phyloP scores from a whole-genome alignment of 2,888 invertebrate genomes.

The Acronicta leporina region DNA sequence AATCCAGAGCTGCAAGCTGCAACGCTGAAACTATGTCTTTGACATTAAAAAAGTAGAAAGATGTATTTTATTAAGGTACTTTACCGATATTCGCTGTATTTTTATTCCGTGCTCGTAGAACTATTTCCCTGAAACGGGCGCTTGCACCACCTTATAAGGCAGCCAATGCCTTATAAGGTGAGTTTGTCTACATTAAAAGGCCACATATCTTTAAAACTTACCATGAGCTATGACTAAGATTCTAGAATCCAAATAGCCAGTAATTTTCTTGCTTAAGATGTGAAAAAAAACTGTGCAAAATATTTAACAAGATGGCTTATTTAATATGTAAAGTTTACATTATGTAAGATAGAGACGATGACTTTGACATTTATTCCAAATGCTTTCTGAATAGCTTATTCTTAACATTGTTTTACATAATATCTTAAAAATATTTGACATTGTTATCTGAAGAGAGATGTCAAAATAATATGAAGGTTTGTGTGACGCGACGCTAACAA shows the following conservation, averaged over 20 bases:
- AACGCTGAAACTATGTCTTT: background rate
- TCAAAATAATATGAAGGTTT: conserved; percentile 63
- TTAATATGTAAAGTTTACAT: conserved; percentile 1
- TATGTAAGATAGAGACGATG: background rate
- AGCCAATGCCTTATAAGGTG: too few relatives aligned
- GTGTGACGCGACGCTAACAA: conserved; percentile 63
- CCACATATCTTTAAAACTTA: background rate
- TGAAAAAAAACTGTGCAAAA: background rate
- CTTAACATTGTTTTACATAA: conserved; percentile 1
- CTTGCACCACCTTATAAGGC: too few relatives aligned
- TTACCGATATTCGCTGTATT: too few relatives aligned
- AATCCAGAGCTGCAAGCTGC: conserved; percentile 16
- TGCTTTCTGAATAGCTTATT: background rate
- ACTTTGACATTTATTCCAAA: conserved; percentile 2
- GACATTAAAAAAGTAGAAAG: background rate
- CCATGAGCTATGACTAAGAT: background rate
- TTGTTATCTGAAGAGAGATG: conserved; percentile 24
- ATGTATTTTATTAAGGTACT: background rate
- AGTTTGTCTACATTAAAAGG: too few relatives aligned
- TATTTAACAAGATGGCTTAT: conserved; percentile 1
- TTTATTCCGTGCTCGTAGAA: too few relatives aligned
- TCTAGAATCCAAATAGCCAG: background rate
- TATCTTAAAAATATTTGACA: conserved; percentile 12
- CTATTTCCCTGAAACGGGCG: too few relatives aligned
- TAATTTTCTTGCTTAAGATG: background rate